Percentiles rank a stretch among this genome's conserved stretches.
Conservation (phyloP, 2,888 invertebrate genomes). For the Eulithis testata region DNA sequence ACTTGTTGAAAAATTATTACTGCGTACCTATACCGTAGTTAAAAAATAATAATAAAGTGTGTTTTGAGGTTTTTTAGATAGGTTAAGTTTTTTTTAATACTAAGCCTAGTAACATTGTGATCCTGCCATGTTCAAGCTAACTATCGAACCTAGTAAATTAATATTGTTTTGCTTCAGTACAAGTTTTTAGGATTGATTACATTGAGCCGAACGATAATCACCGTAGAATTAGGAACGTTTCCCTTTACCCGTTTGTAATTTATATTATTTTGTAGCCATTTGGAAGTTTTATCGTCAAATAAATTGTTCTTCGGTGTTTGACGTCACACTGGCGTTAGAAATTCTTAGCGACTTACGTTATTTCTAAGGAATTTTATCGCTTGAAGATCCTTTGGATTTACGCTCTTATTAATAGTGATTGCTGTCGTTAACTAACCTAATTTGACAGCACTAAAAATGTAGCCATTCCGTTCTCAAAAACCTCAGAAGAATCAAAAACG, state of each 20-base stretch:
- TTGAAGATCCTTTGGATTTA: conserved; percentile 18
- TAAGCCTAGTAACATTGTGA: no score
- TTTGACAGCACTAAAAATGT: no score
- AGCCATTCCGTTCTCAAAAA: no score
- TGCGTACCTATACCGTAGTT: no score
- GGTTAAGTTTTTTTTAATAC: no score
- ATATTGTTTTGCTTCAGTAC: not conserved
- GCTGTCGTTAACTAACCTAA: no score
- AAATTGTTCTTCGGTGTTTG: conserved; percentile 42
- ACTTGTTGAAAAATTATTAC: no score
- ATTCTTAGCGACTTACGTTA: conserved; percentile 35
- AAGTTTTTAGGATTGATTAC: not conserved
- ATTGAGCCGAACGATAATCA: not conserved
- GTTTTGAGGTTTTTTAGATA: no score
- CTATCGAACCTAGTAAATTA: no score
- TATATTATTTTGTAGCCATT: conserved; percentile 38
- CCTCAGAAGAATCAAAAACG: no score
- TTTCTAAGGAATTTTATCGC: conserved; percentile 31
- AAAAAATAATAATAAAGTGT: no score
- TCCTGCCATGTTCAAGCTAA: no score
- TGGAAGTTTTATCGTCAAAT: conserved; percentile 44
- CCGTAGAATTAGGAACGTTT: not conserved
- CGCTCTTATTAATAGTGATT: not conserved
- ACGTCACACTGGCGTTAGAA: conserved; percentile 35
- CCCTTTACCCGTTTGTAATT: conserved; percentile 35